phyloP scores from a whole-genome alignment of 2,797 vertebrate species.

The Rhincodon typus region DNA sequence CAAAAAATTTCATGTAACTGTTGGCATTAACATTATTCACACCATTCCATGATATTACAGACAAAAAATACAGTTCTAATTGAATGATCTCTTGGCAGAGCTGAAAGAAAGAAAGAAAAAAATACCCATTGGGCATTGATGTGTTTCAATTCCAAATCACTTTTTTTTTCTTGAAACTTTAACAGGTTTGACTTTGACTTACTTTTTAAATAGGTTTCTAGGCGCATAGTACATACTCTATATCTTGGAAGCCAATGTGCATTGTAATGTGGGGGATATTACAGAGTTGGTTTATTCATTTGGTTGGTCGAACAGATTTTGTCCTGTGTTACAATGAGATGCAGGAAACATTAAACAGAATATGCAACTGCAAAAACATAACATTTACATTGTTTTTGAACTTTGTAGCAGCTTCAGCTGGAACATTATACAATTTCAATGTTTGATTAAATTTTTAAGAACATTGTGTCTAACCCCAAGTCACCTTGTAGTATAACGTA shows the following conservation, averaged over 20 bases:
- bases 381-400: not conserved
- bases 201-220: not conserved
- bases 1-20: not conserved
- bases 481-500: not conserved
- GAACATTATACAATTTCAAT: not conserved
- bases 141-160: not conserved
- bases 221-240: not conserved
- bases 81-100: not conserved
- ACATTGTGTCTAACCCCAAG: not conserved
- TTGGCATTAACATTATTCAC: not conserved
- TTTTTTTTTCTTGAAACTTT: not conserved
- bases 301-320: not conserved
- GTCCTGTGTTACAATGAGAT: not conserved
- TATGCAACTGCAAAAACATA: not conserved
- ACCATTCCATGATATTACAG: not conserved
- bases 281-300: not conserved
- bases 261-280: not conserved
- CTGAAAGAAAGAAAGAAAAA: not conserved
- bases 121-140: not conserved
- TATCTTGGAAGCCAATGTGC: not conserved
- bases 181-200: not conserved
- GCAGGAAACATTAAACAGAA: not conserved
- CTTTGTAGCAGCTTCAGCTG: not conserved
- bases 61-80: not conserved
- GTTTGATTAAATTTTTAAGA: not conserved